Conservation (phyloP, 2,888 invertebrate species). For the Nineta flava region DNA sequence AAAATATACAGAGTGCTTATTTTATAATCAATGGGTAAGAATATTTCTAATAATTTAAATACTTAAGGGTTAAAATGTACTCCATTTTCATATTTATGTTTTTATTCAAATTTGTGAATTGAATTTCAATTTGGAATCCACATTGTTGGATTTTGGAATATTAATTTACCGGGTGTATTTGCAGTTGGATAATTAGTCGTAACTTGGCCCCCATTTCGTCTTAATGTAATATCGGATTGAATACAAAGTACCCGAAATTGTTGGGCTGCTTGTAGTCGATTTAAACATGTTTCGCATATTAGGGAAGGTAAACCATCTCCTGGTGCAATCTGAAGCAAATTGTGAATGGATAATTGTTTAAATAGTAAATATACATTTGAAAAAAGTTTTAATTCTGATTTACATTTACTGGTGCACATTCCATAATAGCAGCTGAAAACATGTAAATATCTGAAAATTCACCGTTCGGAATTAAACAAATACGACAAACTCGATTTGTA, state of each 20-base stretch:
- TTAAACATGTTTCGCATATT: slow-evolving; percentile 4
- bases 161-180: neutral
- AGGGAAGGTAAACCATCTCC: slow-evolving; percentile 3
- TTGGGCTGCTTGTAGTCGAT: slow-evolving; percentile 7
- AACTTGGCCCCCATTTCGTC: slow-evolving; percentile 3
- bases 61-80: too few relatives aligned
- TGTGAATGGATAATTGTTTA: neutral
- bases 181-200: slow-evolving; percentile 1
- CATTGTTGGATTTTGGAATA: too few relatives aligned
- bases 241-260: slow-evolving; percentile 6
- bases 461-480: slow-evolving; percentile 5
- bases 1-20: too few relatives aligned
- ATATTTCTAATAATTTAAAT: too few relatives aligned
- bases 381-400: neutral
- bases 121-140: too few relatives aligned
- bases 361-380: neutral
- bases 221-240: slow-evolving; percentile 5
- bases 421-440: slow-evolving; percentile 6
- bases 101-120: too few relatives aligned
- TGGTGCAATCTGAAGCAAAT: slow-evolving; percentile 1
- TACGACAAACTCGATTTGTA: slow-evolving; percentile 5
- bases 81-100: too few relatives aligned
- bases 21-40: too few relatives aligned
- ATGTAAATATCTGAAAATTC: slow-evolving; percentile 6
- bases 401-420: slow-evolving; percentile 6